phyloP scores from a whole-genome alignment of 1,140 invertebrate species.

The Ptiloglossa arizonensis region DNA sequence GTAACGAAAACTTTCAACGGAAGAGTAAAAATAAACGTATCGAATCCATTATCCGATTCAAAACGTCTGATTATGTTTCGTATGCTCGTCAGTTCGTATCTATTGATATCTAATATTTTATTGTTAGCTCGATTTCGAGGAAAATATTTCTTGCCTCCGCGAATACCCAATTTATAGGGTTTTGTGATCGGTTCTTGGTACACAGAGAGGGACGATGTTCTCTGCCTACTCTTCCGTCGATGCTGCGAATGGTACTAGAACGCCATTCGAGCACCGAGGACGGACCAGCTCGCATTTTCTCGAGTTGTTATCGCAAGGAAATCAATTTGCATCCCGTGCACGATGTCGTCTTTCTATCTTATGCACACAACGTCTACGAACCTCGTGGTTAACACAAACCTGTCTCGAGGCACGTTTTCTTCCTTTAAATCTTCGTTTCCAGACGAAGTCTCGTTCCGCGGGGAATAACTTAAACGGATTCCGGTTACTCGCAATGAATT shows the following conservation, averaged over 20 bases:
- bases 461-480: slow-evolving; percentile 16
- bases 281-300: neutral
- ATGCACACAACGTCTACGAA: neutral
- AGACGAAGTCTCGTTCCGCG: neutral
- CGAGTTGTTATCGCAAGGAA: neutral
- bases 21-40: too few species aligned
- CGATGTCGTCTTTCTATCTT: neutral
- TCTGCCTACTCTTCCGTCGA: neutral
- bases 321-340: neutral
- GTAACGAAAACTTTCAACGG: too few species aligned
- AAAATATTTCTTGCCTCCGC: neutral
- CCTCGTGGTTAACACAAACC: neutral
- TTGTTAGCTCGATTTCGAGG: neutral
- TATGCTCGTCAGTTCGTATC: too few species aligned
- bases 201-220: neutral
- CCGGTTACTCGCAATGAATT: too few species aligned
- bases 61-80: too few species aligned
- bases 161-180: neutral
- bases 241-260: neutral
- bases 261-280: too few species aligned
- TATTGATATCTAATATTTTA: too few species aligned
- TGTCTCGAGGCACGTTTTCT: neutral
- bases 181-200: neutral
- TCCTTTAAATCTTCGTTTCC: neutral
- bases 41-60: too few species aligned